Evolutionary conservation across 2,113 vertebrate species (phyloP).

Genomic region (Isichthys henryi): DNA sequence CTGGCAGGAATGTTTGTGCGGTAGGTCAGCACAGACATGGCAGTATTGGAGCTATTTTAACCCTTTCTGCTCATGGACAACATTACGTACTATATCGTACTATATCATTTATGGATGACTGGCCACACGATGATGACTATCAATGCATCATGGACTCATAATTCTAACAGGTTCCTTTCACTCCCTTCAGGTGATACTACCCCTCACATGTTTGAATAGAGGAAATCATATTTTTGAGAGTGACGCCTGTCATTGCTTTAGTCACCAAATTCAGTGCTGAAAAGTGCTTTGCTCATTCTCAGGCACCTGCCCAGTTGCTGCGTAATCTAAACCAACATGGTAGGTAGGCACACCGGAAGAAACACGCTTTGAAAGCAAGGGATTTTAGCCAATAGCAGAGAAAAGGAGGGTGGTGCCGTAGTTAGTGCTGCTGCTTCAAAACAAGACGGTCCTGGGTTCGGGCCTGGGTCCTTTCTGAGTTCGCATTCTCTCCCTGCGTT

Average conservation of each 20-base stretch:
- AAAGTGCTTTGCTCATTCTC: neutral
- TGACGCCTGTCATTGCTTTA: neutral
- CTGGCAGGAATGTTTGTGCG: neutral
- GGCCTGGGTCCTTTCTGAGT: too few relatives aligned
- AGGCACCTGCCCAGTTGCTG: neutral
- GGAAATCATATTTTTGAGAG: neutral
- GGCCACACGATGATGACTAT: neutral
- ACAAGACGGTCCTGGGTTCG: too few relatives aligned
- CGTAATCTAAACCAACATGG: neutral
- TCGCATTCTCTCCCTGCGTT: too few relatives aligned
- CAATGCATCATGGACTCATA: neutral
- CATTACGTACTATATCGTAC: neutral
- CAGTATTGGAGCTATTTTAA: neutral
- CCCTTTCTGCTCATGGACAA: neutral
- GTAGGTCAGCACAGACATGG: neutral
- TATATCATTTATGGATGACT: neutral
- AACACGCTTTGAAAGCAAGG: neutral
- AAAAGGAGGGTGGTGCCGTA: neutral
- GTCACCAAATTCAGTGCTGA: neutral
- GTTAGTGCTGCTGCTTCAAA: too few relatives aligned
- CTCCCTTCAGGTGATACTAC: neutral
- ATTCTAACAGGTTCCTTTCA: neutral
- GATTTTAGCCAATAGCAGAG: neutral
- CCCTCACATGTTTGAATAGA: neutral
- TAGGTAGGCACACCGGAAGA: neutral